Percentiles rank a stretch among this genome's conserved stretches.
Evolutionary conservation across 2,888 invertebrate genomes (phyloP).

Genomic region (Theretra japonica): DNA sequence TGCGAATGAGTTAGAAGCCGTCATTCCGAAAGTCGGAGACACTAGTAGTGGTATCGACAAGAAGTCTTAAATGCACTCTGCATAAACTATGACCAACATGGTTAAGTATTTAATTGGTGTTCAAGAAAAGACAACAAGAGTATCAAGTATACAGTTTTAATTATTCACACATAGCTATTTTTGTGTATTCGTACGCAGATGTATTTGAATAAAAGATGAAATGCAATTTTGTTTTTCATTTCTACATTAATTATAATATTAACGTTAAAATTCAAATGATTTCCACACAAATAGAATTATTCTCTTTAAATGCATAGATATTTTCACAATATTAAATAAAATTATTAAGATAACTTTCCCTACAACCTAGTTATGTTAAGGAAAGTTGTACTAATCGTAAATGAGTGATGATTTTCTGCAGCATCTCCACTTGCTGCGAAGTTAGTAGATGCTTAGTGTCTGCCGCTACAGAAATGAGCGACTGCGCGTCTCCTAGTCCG

Average conservation of each 20-base stretch:
- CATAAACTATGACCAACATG: background rate
- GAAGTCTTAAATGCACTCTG: conserved; percentile 68
- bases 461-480: conserved; percentile 60
- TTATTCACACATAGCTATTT: conserved; percentile 20
- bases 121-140: conserved; percentile 29
- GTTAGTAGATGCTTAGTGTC: conserved; percentile 64
- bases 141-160: conserved; percentile 28
- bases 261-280: background rate
- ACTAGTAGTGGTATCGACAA: conserved; percentile 68
- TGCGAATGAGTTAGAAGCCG: conserved; percentile 57
- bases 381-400: conserved; percentile 45
- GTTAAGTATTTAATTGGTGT: conserved; percentile 16
- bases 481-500: conserved; percentile 59
- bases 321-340: background rate
- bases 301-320: no score
- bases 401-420: conserved; percentile 58
- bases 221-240: background rate
- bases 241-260: background rate
- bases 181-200: conserved; percentile 23
- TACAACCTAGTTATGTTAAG: conserved; percentile 34
- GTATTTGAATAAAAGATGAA: conserved; percentile 26
- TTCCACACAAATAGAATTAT: no score
- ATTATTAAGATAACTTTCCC: background rate
- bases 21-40: conserved; percentile 53
- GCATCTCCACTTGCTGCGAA: conserved; percentile 62